Evolutionary conservation across 2,888 invertebrate species (phyloP).

Genomic region (Stenurella melanura): DNA sequence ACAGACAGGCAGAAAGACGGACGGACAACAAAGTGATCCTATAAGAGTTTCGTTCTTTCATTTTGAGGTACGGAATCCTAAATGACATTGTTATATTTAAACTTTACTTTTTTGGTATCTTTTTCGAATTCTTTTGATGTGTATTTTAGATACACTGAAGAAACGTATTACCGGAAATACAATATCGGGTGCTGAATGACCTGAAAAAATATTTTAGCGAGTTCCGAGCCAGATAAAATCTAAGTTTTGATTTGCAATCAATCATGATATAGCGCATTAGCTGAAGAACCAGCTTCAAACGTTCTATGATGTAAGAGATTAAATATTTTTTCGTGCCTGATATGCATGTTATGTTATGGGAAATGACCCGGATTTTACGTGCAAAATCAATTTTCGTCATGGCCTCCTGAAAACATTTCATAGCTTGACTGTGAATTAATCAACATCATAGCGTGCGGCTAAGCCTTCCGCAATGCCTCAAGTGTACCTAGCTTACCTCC

Average conservation of each 20-base stretch:
- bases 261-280: background rate
- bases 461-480: background rate
- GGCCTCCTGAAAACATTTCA: background rate
- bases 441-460: conserved; percentile 3
- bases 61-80: too few species aligned
- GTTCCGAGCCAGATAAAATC: background rate
- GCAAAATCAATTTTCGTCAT: conserved; percentile 1
- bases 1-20: too few species aligned
- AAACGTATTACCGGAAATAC: background rate
- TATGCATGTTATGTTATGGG: background rate
- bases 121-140: too few species aligned
- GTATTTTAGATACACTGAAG: background rate
- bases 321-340: background rate
- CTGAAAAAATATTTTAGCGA: background rate
- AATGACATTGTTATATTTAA: too few species aligned
- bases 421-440: background rate
- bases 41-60: too few species aligned
- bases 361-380: conserved; percentile 3
- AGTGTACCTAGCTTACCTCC: background rate
- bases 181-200: background rate
- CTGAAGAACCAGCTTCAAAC: background rate
- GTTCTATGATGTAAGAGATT: background rate
- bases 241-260: background rate
- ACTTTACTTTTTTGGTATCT: too few species aligned
- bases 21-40: too few species aligned